Conservation (phyloP, 2,113 vertebrate species). For the Hippocampus zosterae region DNA sequence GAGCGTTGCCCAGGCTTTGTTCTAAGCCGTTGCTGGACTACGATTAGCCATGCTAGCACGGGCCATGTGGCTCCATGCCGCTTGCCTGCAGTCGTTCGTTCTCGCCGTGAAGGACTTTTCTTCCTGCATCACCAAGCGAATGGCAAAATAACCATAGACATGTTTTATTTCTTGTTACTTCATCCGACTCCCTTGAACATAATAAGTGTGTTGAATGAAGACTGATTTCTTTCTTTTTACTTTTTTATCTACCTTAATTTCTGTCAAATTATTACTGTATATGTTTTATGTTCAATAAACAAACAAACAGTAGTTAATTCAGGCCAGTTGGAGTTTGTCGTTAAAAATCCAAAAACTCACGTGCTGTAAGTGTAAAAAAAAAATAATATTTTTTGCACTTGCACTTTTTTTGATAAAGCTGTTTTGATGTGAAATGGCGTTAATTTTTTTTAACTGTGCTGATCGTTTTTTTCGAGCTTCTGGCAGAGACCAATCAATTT, state of each 20-base stretch:
- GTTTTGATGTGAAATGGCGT: not conserved
- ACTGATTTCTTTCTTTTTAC: too few species aligned
- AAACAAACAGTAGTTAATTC: not conserved
- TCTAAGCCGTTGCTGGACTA: conserved; percentile 39
- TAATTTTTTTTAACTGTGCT: not conserved
- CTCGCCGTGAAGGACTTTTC: conserved; percentile 4
- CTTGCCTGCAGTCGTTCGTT: conserved; percentile 25
- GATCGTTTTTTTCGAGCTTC: not conserved
- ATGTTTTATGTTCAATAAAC: too few species aligned
- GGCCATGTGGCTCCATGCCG: conserved; percentile 47
- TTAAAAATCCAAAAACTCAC: not conserved
- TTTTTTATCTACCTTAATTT: too few species aligned
- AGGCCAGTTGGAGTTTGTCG: not conserved
- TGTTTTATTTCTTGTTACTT: not conserved
- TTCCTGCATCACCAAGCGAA: conserved; percentile 9
- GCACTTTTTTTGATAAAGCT: too few species aligned
- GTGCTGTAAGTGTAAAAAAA: not conserved
- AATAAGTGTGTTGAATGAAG: too few species aligned
- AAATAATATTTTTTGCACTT: too few species aligned
- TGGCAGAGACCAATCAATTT: not conserved
- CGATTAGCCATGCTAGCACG: conserved; percentile 40
- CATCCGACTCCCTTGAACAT: too few species aligned
- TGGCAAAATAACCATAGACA: not conserved
- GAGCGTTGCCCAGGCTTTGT: conserved; percentile 50
- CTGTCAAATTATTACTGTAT: too few species aligned